Evolutionary conservation across 2,888 invertebrate species (phyloP).

Genomic region (Agriotes lineatus): DNA sequence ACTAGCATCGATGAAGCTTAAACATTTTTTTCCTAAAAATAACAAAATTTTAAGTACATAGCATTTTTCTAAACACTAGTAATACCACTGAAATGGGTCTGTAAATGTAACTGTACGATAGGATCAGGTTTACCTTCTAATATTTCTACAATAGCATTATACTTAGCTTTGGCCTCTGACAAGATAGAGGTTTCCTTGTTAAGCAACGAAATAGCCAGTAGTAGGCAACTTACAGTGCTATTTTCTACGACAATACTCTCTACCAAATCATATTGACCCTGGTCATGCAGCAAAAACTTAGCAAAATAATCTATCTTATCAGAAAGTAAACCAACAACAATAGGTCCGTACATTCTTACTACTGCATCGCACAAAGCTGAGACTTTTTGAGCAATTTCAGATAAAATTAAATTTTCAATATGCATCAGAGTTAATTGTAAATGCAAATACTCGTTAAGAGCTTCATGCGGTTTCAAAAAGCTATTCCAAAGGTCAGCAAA

Average conservation of each 20-base stretch:
- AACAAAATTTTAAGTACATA: too few species aligned
- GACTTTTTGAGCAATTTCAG: conserved; percentile 1
- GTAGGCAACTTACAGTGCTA: too few species aligned
- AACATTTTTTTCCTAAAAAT: too few species aligned
- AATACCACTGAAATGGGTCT: background rate
- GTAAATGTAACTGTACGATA: too few species aligned
- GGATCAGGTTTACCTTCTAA: background rate
- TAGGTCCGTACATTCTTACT: conserved; percentile 6
- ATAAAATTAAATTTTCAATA: background rate
- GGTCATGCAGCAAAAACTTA: too few species aligned
- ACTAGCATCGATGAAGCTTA: too few species aligned
- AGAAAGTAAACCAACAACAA: conserved; percentile 7
- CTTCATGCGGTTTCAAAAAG: conserved; percentile 19
- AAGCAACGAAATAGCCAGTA: too few species aligned
- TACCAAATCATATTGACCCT: too few species aligned
- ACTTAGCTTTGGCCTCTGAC: background rate
- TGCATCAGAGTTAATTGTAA: conserved; percentile 18
- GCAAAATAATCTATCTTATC: conserved; percentile 10
- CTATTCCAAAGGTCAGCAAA: conserved; percentile 21
- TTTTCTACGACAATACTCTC: too few species aligned
- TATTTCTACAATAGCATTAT: background rate
- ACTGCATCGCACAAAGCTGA: conserved; percentile 9
- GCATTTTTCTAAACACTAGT: too few species aligned
- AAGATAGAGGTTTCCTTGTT: too few species aligned
- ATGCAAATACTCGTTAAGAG: conserved; percentile 28